Evolutionary conservation across 2,797 vertebrate genomes (phyloP).

Genomic region (Lepilemur ruficaudatus): DNA sequence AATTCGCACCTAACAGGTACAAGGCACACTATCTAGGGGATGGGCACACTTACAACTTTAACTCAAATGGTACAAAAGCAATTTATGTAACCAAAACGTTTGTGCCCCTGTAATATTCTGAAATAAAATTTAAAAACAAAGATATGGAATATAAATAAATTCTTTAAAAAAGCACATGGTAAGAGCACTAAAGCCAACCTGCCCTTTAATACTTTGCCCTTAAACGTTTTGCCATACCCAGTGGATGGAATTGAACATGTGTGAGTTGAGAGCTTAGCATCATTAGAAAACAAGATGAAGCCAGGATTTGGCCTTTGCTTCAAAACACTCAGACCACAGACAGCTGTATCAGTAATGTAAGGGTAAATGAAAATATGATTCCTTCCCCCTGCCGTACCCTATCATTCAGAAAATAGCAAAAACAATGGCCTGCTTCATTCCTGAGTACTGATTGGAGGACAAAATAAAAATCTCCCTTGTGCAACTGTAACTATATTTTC

Average conservation of each 20-base stretch:
- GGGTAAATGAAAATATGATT: background rate
- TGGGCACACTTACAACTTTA: no score
- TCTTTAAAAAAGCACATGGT: background rate
- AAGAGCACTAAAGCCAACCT: background rate
- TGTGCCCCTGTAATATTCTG: no score
- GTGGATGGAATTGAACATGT: background rate
- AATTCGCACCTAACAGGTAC: no score
- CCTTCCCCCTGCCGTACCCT: no score
- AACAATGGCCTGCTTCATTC: background rate
- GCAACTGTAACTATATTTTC: background rate
- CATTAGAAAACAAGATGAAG: background rate
- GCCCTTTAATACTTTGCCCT: background rate
- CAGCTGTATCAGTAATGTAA: background rate
- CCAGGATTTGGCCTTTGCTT: background rate
- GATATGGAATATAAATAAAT: no score
- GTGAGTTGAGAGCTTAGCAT: background rate
- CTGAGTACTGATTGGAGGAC: background rate
- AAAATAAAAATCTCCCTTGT: background rate
- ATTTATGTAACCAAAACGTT: no score
- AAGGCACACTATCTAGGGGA: no score
- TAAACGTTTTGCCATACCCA: background rate
- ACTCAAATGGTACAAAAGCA: no score
- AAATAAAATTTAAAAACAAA: no score
- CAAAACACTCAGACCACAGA: background rate
- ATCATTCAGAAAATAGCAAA: background rate